These are phyloP conservation scores for Panulirus ornatus DNA, from an alignment of 1,140 invertebrate species.

Conservation along the genomic window DNA sequence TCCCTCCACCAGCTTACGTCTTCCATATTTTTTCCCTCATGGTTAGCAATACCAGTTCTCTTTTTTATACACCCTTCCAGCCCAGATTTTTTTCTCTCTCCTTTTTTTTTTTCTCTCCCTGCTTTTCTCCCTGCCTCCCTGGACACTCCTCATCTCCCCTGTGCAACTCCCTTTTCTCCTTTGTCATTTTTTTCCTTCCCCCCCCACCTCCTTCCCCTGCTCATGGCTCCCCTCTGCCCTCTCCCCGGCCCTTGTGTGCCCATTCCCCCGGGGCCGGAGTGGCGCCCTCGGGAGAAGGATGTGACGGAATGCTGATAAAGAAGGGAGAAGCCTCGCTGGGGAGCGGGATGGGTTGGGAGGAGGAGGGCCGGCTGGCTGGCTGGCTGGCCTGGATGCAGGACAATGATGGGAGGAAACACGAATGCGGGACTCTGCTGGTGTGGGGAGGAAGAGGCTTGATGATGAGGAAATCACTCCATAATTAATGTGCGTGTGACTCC, in stretches of 20 bases:
- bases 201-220: background rate
- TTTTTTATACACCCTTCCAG: too few relatives aligned
- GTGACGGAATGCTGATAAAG: background rate
- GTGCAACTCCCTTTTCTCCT: background rate
- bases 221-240: background rate
- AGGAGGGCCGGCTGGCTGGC: background rate
- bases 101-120: too few relatives aligned
- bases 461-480: slow-evolving; percentile 8
- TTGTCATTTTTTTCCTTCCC: background rate
- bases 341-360: background rate
- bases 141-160: background rate
- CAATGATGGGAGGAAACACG: background rate
- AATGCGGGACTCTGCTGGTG: background rate
- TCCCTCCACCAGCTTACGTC: too few relatives aligned
- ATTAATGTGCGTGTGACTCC: background rate
- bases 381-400: too few relatives aligned
- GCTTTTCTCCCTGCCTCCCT: too few relatives aligned
- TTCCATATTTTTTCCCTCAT: too few relatives aligned
- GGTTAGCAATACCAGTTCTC: too few relatives aligned
- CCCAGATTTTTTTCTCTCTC: too few relatives aligned
- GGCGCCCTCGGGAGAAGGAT: background rate
- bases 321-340: background rate
- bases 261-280: background rate
- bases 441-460: background rate
- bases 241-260: background rate